Evolutionary conservation across 2,113 vertebrate genomes (phyloP), one percentile per base, ranked within the genome.

Genomic region (Tetrao urogallus): DNA sequence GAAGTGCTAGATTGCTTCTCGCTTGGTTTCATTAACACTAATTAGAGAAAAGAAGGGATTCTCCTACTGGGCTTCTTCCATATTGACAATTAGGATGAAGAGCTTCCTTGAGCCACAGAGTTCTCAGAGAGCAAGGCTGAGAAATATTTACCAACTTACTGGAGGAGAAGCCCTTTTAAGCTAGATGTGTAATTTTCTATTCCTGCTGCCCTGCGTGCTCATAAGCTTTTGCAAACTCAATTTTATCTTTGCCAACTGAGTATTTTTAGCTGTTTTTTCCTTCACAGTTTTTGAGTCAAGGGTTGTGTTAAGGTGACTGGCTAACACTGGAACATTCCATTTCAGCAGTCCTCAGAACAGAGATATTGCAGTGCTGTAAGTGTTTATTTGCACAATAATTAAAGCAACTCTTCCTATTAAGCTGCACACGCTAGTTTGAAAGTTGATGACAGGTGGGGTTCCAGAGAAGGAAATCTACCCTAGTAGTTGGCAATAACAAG

Each of bases 381-480:
- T 77, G 11, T 82, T 79, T 65, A 28, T 57, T 22, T 88, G 27
- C 24, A 10, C 42, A 58, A 14, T 82, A 63, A 16, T 9, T 28
- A 54, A 4, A 78, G 4, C 32, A 72, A 3, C 63, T 38, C 27
- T 89, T 90, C 20, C 45, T 38, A 18, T 71, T 48, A 48, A 61
- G 24, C 28, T 92, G 56, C 42, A 34, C 7, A 20, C 63, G 40
- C 34, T 28, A 50, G 24, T 60, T 84, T 75, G 34, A 87, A 61
- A 85, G 40, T 15, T 61, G 58, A 21, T 69, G 42, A 91, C 21
- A 8, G 0, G 1, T 6, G 1, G 17, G 2, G 2, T 1, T 15
- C 85, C 48, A 70, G 69, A 80, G n/a, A 80, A 92, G 43, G 8
- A 42, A 64, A 27, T 57, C n/a, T 90, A 21, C 77, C 36, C 48